Conservation (phyloP, 2,888 invertebrate genomes). For the Dascillus cervinus region DNA sequence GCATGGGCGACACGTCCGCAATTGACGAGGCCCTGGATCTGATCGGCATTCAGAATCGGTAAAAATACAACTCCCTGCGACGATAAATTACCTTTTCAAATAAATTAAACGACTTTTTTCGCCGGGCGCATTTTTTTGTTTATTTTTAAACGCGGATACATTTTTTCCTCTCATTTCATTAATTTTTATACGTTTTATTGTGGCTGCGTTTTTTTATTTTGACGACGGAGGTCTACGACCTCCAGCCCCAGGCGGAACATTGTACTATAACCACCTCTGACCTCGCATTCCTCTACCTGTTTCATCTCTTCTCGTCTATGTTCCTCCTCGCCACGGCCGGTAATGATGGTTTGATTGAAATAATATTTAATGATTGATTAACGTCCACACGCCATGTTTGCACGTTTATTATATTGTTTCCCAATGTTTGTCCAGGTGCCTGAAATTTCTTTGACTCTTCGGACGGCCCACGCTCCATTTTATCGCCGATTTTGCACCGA, state of each 20-base stretch:
- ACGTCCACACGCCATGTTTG: constrained; percentile 7
- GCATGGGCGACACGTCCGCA: constrained; percentile 16
- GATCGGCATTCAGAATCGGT: constrained; percentile 19
- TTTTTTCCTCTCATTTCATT: constrained; percentile 12
- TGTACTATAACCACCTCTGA: constrained; percentile 41
- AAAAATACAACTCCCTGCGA: constrained; percentile 16
- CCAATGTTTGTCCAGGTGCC: too few relatives aligned
- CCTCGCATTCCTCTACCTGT: constrained; percentile 42
- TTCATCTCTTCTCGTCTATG: constrained; percentile 28
- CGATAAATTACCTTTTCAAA: constrained; percentile 17
- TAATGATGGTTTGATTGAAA: constrained; percentile 22
- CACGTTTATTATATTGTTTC: constrained; percentile 4
- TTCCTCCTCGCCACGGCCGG: constrained; percentile 13
- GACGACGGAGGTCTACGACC: constrained; percentile 36
- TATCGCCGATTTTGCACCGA: too few relatives aligned
- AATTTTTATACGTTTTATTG: constrained; percentile 21
- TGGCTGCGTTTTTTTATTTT: constrained; percentile 21
- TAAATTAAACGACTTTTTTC: constrained; percentile 16
- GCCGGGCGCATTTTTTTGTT: constrained; percentile 9
- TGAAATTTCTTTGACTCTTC: too few relatives aligned
- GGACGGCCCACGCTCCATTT: too few relatives aligned
- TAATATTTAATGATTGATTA: constrained; percentile 25
- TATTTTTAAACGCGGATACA: constrained; percentile 9
- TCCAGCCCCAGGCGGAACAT: constrained; percentile 36
- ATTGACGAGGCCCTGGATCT: constrained; percentile 17